These are phyloP conservation scores for Asteroscopus sphinx DNA, from an alignment of 2,888 invertebrate species.

Conservation along the genomic window DNA sequence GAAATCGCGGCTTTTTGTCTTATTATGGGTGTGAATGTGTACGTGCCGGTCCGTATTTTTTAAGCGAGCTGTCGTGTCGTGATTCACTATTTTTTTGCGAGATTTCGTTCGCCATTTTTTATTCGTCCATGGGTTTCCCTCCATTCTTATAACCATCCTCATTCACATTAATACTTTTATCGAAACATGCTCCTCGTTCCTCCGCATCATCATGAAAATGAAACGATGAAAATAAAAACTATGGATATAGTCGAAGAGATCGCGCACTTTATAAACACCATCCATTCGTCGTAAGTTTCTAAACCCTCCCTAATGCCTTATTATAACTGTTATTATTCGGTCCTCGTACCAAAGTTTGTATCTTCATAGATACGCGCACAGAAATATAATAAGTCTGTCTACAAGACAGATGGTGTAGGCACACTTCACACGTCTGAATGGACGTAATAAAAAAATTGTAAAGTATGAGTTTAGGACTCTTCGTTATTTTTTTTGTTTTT, in stretches of 20 bases:
- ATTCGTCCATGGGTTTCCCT: too few species aligned
- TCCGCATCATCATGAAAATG: too few species aligned
- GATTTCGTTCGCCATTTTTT: too few species aligned
- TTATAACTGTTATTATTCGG: constrained; percentile 33
- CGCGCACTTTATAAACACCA: constrained; percentile 15
- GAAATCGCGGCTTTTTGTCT: too few species aligned
- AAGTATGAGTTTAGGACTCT: constrained; percentile 5
- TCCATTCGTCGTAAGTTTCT: constrained; percentile 25
- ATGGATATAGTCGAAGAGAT: too few species aligned
- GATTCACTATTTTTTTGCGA: too few species aligned
- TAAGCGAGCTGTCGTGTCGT: too few species aligned
- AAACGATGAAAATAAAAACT: neutral
- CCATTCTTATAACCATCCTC: too few species aligned
- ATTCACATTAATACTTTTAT: too few species aligned
- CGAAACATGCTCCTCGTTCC: too few species aligned
- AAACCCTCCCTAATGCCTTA: constrained; percentile 31
- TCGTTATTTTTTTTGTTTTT: neutral
- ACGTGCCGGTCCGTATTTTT: too few species aligned
- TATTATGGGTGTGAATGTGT: too few species aligned
- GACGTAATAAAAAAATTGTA: constrained; percentile 19
- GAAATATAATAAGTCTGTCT: constrained; percentile 39
- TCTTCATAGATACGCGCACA: constrained; percentile 25
- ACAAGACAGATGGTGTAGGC: constrained; percentile 17
- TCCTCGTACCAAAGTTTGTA: constrained; percentile 35
- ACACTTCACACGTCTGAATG: constrained; percentile 35